phyloP scores from a whole-genome alignment of 1,140 invertebrate species.

The Bombus superbus region DNA sequence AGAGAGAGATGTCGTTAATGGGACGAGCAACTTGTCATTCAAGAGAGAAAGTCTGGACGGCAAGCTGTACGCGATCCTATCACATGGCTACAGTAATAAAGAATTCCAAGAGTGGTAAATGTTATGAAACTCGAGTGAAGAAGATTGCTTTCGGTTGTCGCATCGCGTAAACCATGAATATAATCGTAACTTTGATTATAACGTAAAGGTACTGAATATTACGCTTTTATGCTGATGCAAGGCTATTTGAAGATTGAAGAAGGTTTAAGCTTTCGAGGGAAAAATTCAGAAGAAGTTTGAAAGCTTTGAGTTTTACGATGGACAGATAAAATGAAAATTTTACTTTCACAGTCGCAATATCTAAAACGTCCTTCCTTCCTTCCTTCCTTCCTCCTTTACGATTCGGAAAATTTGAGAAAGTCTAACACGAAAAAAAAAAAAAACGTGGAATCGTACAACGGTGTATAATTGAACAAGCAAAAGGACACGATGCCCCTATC shows the following conservation, averaged over 20 bases:
- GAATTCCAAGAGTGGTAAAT: not conserved
- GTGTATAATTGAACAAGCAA: not conserved
- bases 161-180: not conserved
- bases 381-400: too few relatives aligned
- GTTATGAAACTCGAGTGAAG: not conserved
- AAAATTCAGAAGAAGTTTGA: not conserved
- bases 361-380: too few relatives aligned
- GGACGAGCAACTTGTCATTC: not conserved
- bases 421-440: not conserved
- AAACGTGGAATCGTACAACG: not conserved
- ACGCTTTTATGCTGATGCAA: not conserved
- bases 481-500: not conserved
- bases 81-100: not conserved
- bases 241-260: not conserved
- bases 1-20: not conserved
- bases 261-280: not conserved
- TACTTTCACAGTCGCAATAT: too few relatives aligned
- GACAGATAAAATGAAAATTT: not conserved
- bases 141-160: not conserved
- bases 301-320: not conserved
- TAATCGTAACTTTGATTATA: not conserved
- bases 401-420: not conserved
- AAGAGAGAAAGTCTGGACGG: not conserved
- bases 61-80: not conserved
- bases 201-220: not conserved